phyloP scores from a whole-genome alignment of 1,140 invertebrate species.

The Drosophila tristis region DNA sequence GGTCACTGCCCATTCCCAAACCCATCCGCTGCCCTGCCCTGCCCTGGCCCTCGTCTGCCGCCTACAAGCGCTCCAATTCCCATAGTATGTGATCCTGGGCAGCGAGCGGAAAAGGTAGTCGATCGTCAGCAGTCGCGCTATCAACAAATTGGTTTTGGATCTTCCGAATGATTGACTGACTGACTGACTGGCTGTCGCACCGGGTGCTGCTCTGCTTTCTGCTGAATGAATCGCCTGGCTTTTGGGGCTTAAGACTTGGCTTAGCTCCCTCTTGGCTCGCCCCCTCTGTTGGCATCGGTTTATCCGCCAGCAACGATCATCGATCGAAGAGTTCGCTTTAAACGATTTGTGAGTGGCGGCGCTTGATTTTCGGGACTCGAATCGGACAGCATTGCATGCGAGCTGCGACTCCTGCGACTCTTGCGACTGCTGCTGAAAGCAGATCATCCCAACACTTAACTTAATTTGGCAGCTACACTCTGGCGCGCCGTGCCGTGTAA shows the following conservation, averaged over 20 bases:
- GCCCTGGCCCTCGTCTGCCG: slow-evolving; percentile 7
- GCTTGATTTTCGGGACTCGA: slow-evolving; percentile 40
- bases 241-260: slow-evolving; percentile 3
- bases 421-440: slow-evolving; percentile 60
- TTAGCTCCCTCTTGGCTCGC: not conserved
- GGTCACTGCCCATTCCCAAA: slow-evolving; percentile 46
- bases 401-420: slow-evolving; percentile 43
- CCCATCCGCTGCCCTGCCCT: not conserved
- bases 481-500: slow-evolving; percentile 61
- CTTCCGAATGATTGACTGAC: slow-evolving; percentile 74
- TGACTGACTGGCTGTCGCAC: slow-evolving; percentile 5
- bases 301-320: slow-evolving; percentile 71
- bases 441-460: slow-evolving; percentile 82
- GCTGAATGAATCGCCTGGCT: slow-evolving; percentile 53
- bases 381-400: slow-evolving; percentile 27
- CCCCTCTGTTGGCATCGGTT: slow-evolving; percentile 31
- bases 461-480: slow-evolving; percentile 82
- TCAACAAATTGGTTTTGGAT: slow-evolving; percentile 80
- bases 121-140: slow-evolving; percentile 70
- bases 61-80: slow-evolving; percentile 58
- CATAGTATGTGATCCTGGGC: slow-evolving; percentile 31
- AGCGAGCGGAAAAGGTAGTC: slow-evolving; percentile 30
- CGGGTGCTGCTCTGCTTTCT: slow-evolving; percentile 28
- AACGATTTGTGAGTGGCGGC: slow-evolving; percentile 71
- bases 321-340: slow-evolving; percentile 69